A percentile compares a stretch with the other conserved stretches of the same genome.
Evolutionary conservation across 2,113 vertebrate genomes (phyloP).

Genomic region (Anseranas semipalmata): DNA sequence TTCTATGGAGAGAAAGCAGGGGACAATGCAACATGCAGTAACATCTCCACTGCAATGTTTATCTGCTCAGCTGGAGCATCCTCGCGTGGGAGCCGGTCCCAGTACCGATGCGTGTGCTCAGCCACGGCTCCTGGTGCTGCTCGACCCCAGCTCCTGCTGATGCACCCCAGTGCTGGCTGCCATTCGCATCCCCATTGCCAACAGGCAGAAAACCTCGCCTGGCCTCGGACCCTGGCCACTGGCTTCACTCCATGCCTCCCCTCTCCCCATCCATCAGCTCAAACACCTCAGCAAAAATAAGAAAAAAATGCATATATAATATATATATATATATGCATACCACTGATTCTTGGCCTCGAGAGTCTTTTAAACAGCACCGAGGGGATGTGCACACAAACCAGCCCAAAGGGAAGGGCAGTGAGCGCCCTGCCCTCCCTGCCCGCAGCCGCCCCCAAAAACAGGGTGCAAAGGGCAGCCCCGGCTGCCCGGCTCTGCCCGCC

Average conservation of each 20-base stretch:
- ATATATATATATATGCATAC: neutral
- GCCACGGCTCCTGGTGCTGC: neutral
- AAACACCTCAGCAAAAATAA: neutral
- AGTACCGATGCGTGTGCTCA: neutral
- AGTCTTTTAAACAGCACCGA: neutral
- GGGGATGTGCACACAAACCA: neutral
- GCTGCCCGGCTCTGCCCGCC: neutral
- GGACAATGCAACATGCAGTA: neutral
- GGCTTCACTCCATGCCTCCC: neutral
- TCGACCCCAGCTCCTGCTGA: neutral
- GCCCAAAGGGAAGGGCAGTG: neutral
- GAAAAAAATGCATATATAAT: neutral
- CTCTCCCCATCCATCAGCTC: neutral
- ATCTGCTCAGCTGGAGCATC: neutral
- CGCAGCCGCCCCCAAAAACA: accelerated
- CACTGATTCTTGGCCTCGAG: neutral
- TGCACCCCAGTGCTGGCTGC: neutral
- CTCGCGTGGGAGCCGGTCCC: neutral
- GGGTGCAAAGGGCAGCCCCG: neutral
- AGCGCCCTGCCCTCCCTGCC: neutral
- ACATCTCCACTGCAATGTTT: neutral
- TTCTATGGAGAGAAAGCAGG: neutral
- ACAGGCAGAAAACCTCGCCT: neutral
- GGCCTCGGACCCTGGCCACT: neutral
- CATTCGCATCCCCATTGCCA: neutral